Base-by-base conservation (phyloP, 1,140 invertebrate genomes). In the Solenopsis fugax region DNA sequence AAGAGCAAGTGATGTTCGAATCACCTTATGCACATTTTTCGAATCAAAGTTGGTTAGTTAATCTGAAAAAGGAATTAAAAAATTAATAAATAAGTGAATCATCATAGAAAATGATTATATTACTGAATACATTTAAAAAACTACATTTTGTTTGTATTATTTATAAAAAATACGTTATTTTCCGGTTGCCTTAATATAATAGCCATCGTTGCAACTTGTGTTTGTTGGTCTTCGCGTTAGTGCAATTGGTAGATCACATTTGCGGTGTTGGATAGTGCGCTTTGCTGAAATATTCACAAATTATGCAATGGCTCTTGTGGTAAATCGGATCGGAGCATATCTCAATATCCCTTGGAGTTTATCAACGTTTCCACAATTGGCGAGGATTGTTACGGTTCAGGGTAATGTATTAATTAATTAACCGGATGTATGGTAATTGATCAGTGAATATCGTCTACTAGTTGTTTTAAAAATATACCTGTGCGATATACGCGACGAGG, bases 321-420 rank as follows among this genome's bases (percentile, higher is more conserved):
- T 82, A 82, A 82, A 82, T 82, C 80, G 41, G 80, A 48, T 60
- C 67, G 16, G 52, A n/a, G 24, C n/a, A 24, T 84, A 62, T n/a
- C 54, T 48, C 69, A 24, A 73, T 75, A 71, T 37, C 21, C 7
- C n/a, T 21, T 64, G 37, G 69, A 73, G 80, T 84, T 84, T 84
- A 75, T 60, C 54, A 41, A 41, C 37, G 80, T 71, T 75, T 50
- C 69, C 69, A 84, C 69, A 75, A 84, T 75, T 75, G 69, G 56
- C 54, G 41, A 37, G 69, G 1, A 48, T 60, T 73, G 80, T 84
- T 84, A 84, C n/a, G 52, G 80, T 24, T 58, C 80, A 48, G 54
- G 52, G 21, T 50, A 50, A 75, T 62, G 41, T 56, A 75, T 84
- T 84, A 84, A 84, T 84, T 73, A 84, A 84, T 84, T 84, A 62